phyloP scores from a whole-genome alignment of 1,140 invertebrate genomes.

The Aporrectodea caliginosa region DNA sequence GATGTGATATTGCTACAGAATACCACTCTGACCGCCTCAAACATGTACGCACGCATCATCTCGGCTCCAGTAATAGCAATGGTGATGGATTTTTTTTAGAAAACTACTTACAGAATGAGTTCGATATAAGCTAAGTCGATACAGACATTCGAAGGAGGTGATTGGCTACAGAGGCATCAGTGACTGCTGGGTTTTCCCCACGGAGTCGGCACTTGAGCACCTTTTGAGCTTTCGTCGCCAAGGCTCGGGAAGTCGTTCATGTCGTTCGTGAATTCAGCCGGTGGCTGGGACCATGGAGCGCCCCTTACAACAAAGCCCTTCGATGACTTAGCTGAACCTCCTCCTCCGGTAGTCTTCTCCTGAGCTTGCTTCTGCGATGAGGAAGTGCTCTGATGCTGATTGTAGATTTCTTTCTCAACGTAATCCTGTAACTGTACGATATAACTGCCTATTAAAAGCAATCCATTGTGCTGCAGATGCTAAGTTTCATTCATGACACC shows the following conservation, averaged over 20 bases:
- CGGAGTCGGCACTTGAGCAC: neutral
- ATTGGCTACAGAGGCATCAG: too few relatives aligned
- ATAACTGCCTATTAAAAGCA: too few relatives aligned
- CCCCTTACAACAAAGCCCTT: slow-evolving; percentile 78
- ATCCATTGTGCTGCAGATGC: too few relatives aligned
- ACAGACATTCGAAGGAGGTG: too few relatives aligned
- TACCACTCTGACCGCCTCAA: too few relatives aligned
- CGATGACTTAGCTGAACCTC: neutral
- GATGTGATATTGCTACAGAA: too few relatives aligned
- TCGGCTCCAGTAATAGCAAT: too few relatives aligned
- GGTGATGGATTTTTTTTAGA: too few relatives aligned
- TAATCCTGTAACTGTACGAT: neutral
- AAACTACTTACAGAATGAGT: too few relatives aligned
- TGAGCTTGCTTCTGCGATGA: neutral
- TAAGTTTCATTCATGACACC: too few relatives aligned
- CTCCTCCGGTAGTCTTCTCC: neutral
- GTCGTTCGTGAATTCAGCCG: neutral
- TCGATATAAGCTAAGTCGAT: too few relatives aligned
- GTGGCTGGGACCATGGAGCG: slow-evolving; percentile 70
- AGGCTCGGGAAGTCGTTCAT: neutral
- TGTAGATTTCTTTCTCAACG: neutral
- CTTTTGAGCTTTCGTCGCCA: neutral
- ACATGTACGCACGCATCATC: too few relatives aligned
- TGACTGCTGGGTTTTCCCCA: neutral
- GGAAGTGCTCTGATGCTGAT: neutral